Percentiles rank a stretch among this genome's conserved stretches.
phyloP scores from a whole-genome alignment of 2,797 vertebrate genomes.

The Acanthornis magna region DNA sequence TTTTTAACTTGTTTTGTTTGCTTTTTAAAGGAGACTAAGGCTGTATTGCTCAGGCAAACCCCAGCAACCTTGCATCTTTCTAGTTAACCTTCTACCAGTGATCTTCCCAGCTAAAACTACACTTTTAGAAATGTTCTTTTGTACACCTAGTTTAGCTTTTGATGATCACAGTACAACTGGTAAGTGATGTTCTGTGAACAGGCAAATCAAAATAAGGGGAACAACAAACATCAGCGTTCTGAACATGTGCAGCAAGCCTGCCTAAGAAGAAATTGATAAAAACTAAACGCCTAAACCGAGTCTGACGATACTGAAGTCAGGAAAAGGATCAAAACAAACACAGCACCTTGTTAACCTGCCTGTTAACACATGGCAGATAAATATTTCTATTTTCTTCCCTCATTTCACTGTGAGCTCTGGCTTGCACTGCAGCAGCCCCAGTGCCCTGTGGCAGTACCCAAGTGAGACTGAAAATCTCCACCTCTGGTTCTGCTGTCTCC shows the following conservation, averaged over 20 bases:
- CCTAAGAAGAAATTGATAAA: neutral
- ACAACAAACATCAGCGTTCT: fast-evolving
- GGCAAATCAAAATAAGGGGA: neutral
- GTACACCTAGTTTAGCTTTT: neutral
- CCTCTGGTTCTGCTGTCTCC: neutral
- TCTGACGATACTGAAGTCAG: neutral
- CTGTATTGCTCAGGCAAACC: neutral
- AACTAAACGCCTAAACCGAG: neutral
- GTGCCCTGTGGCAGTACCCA: neutral
- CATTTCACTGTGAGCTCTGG: neutral
- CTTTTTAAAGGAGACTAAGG: neutral
- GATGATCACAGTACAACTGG: neutral
- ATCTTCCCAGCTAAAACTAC: neutral
- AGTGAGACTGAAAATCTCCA: neutral
- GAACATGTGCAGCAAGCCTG: neutral
- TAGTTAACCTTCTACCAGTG: neutral
- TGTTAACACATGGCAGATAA: neutral
- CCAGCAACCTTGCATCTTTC: neutral
- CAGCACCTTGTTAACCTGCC: neutral
- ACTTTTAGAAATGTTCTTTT: neutral
- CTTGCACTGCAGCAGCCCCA: fast-evolving
- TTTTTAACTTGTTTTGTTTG: neutral
- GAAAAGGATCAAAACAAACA: neutral
- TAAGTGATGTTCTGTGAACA: neutral
- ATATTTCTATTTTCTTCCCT: neutral